Conservation (phyloP, 2,888 invertebrate genomes). For the Homarus gammarus region DNA sequence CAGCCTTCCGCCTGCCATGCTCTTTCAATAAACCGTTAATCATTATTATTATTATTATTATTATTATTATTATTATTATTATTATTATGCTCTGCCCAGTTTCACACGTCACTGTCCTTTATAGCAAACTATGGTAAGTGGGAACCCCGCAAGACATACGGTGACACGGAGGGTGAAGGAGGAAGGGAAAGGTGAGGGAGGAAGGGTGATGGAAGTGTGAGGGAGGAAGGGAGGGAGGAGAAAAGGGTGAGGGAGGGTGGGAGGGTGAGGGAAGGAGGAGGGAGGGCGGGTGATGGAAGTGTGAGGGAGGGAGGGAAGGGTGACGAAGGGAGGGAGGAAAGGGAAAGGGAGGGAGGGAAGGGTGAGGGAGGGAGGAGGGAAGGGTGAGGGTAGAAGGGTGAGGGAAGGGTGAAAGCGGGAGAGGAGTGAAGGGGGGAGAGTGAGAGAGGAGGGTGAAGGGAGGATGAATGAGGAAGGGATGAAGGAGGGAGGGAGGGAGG, state of each 20-base stretch:
- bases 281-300: neutral
- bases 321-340: neutral
- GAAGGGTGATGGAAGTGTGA: neutral
- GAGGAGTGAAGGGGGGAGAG: no score
- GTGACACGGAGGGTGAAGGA: neutral
- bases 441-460: neutral
- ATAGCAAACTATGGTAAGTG: neutral
- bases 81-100: neutral
- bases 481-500: neutral
- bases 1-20: no score
- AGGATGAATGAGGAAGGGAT: neutral
- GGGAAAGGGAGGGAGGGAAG: neutral
- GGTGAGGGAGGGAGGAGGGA: neutral
- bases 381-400: neutral
- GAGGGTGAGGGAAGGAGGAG: neutral
- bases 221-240: neutral
- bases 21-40: no score
- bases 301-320: no score
- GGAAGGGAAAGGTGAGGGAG: neutral
- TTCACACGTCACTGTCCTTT: slow-evolving; percentile 5
- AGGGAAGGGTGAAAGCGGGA: neutral
- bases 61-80: no score
- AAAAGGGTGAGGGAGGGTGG: neutral
- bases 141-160: neutral
- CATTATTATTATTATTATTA: no score